Percentiles rank a stretch among this genome's conserved stretches.
Evolutionary conservation across 2,888 invertebrate genomes (phyloP).

Genomic region (Allygus modestus): DNA sequence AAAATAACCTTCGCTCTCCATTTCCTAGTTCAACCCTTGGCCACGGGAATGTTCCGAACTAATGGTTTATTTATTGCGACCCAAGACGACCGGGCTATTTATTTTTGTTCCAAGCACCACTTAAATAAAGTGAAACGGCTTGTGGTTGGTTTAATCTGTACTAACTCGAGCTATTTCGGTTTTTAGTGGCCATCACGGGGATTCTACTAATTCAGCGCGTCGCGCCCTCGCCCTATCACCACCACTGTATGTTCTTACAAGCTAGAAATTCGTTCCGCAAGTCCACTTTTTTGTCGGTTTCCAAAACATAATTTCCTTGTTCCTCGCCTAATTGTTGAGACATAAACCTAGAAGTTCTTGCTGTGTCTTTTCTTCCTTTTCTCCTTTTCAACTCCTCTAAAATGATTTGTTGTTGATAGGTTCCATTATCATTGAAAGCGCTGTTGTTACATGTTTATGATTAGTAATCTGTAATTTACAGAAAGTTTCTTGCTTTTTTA

Average conservation of each 20-base stretch:
- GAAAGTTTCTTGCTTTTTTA: no score
- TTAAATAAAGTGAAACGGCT: slow-evolving; percentile 37
- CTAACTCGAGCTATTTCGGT: slow-evolving; percentile 50
- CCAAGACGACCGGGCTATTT: slow-evolving; percentile 35
- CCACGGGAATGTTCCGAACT: background rate
- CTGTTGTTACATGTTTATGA: no score
- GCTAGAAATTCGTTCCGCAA: no score
- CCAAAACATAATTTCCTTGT: background rate
- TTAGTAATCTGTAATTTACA: no score
- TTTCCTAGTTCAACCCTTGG: background rate
- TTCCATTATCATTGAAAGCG: no score
- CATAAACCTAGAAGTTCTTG: no score
- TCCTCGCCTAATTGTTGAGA: no score
- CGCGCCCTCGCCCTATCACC: background rate
- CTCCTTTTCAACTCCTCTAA: no score
- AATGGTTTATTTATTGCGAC: slow-evolving; percentile 23
- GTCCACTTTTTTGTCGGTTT: background rate
- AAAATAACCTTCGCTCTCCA: no score
- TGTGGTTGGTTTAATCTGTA: slow-evolving; percentile 36
- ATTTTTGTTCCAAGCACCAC: slow-evolving; percentile 34
- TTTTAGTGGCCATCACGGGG: slow-evolving; percentile 24
- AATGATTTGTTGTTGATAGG: no score
- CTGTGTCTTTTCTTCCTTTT: no score
- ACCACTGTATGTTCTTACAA: background rate
- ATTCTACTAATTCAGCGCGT: background rate